Conservation (phyloP, 2,797 vertebrate species). For the Coranthus polyacanthus region DNA sequence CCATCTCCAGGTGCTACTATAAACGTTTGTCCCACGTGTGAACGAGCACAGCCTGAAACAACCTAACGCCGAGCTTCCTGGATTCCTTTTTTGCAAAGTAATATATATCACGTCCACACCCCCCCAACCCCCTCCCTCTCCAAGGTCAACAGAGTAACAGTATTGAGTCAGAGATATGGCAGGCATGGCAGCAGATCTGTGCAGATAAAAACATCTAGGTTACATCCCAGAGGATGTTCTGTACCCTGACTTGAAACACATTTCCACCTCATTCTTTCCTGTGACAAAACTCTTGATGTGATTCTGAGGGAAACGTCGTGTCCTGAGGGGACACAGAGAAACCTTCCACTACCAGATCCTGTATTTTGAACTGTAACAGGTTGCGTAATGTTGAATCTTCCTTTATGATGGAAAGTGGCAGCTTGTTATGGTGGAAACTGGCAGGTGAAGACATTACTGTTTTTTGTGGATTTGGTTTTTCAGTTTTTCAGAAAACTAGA, state of each 20-base stretch:
- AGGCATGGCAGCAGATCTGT: conserved; percentile 45
- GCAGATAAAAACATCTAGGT: conserved; percentile 76
- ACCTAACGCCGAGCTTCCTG: conserved; percentile 18
- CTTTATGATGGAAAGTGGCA: conserved; percentile 1
- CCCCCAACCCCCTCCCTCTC: background rate
- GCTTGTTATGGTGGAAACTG: conserved; percentile 10
- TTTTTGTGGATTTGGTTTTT: conserved; percentile 4
- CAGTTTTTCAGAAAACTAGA: conserved; percentile 4
- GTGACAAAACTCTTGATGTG: conserved; percentile 53
- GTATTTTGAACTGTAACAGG: conserved; percentile 26
- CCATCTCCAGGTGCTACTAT: conserved; percentile 39
- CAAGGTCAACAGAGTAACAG: conserved; percentile 54
- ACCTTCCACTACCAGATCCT: conserved; percentile 36
- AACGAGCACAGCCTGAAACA: conserved; percentile 39
- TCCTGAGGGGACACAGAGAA: conserved; percentile 14
- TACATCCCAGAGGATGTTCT: conserved; percentile 67
- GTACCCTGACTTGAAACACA: conserved; percentile 53
- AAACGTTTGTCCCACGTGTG: conserved; percentile 39
- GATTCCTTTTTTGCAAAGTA: conserved; percentile 23
- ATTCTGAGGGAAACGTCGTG: conserved; percentile 19
- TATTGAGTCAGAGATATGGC: conserved; percentile 44
- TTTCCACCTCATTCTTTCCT: conserved; percentile 52
- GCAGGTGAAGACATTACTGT: conserved; percentile 15
- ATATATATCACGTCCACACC: conserved; percentile 10
- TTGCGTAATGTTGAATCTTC: conserved; percentile 30